Evolutionary conservation across 2,888 invertebrate species (phyloP), one percentile per base, ranked within the genome.

Genomic region (Agonum fuliginosum): DNA sequence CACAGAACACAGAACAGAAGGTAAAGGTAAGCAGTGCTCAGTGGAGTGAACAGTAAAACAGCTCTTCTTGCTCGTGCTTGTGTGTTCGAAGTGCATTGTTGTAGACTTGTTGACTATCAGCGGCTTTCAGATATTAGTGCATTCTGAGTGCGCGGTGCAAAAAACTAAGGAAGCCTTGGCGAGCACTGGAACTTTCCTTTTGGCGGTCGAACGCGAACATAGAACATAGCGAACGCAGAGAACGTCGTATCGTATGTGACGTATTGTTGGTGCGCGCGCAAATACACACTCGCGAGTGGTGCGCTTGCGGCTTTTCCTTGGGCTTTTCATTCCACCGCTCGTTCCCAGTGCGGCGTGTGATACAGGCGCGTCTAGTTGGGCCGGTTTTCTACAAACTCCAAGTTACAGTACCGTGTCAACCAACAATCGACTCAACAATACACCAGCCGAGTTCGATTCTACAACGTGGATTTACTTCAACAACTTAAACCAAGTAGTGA

Each of bases 301-400:
- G 79, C 79, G 48, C 58, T 54, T 72, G 74, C 76, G 73, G 37
- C 71, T 46, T 54, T 71, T 69, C 73, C 41, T 65, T 78, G 73
- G 73, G 37, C 71, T 46, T 54, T 71, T 69, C 73, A 51, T 65
- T 78, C 72, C 62, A 46, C 70, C 70, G 22, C 46, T 75, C 75
- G 58, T 3, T 78, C 83, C 83, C 84, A 84, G 84, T 84, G 84
- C 82, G 84, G 84, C 83, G 83, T 83, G 84, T 83, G 84, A 81
- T 81, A 81, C 83, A 82, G 82, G 79, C 80, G 82, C 80, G 84
- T 83, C 81, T 81, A 82, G 85, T 84, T 80, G 82, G 81, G 81
- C 81, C 80, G 79, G 79, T 76, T 51, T 77, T 51, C 54, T 12
- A 69, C 14, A 41, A 69, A 22, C 37, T 43, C n/a, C 37, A 69